phyloP scores from a whole-genome alignment of 2,888 invertebrate genomes.

The Steinernema scapterisci region DNA sequence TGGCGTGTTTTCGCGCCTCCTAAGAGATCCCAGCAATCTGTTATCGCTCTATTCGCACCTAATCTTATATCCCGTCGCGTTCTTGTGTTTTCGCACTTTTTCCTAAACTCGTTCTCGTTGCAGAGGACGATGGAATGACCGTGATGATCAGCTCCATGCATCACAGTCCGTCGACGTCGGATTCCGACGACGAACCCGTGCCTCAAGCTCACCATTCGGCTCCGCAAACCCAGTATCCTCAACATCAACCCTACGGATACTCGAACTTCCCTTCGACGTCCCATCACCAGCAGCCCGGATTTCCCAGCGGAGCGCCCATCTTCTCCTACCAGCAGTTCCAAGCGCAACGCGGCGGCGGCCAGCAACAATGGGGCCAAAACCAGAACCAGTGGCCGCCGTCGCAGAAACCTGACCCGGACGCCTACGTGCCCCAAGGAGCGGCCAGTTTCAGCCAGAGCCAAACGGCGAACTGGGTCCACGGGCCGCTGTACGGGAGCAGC shows the following conservation, averaged over 20 bases:
- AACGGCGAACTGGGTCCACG: conserved; percentile 19
- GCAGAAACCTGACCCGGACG: conserved; percentile 7
- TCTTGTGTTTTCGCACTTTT: not conserved
- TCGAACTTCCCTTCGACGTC: too few species aligned
- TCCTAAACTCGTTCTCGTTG: not conserved
- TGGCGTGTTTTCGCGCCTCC: not conserved
- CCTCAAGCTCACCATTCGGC: too few species aligned
- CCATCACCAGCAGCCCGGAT: too few species aligned
- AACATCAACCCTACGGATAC: too few species aligned
- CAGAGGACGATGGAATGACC: conserved; percentile 1
- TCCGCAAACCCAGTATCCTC: too few species aligned
- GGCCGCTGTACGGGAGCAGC: conserved; percentile 1
- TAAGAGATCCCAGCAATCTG: not conserved
- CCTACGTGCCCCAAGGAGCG: conserved; percentile 9
- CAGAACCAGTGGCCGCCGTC: not conserved
- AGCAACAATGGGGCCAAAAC: too few species aligned
- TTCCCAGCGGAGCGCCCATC: not conserved
- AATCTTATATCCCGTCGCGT: not conserved
- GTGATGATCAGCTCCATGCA: not conserved
- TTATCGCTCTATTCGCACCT: not conserved
- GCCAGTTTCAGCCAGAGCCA: not conserved
- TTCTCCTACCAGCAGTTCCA: conserved; percentile 3
- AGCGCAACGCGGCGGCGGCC: not conserved
- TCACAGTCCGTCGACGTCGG: not conserved
- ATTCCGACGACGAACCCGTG: not conserved